These are phyloP conservation scores for Drosophila borborema DNA, from an alignment of 2,888 invertebrate genomes.

Conservation along the genomic window DNA sequence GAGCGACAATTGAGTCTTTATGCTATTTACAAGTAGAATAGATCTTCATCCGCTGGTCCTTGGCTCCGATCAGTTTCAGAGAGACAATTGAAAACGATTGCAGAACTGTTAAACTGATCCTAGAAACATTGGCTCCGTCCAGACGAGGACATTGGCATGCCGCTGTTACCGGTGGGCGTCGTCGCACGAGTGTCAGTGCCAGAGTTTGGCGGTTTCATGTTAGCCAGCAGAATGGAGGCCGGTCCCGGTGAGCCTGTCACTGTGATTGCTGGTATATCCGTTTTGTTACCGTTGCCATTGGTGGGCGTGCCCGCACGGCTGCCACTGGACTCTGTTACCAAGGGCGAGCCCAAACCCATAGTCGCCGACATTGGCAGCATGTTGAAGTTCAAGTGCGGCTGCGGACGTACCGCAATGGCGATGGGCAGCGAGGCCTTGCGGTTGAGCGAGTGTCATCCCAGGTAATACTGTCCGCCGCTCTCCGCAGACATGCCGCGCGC, in stretches of 20 bases:
- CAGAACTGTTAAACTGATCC: constrained; percentile 53
- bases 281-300: constrained; percentile 51
- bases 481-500: constrained; percentile 80
- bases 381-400: constrained; percentile 77
- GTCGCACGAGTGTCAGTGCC: constrained; percentile 30
- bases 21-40: constrained; percentile 82
- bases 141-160: constrained; percentile 74
- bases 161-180: constrained; percentile 54
- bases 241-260: constrained; percentile 76
- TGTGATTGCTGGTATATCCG: constrained; percentile 81
- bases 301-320: constrained; percentile 75
- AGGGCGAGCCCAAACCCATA: constrained; percentile 71
- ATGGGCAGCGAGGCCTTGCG: constrained; percentile 82
- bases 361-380: constrained; percentile 81
- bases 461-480: constrained; percentile 82
- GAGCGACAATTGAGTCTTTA: constrained; percentile 32
- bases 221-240: constrained; percentile 61
- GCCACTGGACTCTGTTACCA: constrained; percentile 32
- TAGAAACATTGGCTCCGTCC: constrained; percentile 84
- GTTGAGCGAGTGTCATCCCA: constrained; percentile 85
- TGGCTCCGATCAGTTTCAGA: constrained; percentile 19
- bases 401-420: constrained; percentile 75
- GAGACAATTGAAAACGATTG: constrained; percentile 9
- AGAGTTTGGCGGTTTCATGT: constrained; percentile 60
- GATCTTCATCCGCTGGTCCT: constrained; percentile 51